These are phyloP conservation scores for Daphoenositta chrysoptera DNA, from an alignment of 2,113 vertebrate genomes.

Conservation along the genomic window DNA sequence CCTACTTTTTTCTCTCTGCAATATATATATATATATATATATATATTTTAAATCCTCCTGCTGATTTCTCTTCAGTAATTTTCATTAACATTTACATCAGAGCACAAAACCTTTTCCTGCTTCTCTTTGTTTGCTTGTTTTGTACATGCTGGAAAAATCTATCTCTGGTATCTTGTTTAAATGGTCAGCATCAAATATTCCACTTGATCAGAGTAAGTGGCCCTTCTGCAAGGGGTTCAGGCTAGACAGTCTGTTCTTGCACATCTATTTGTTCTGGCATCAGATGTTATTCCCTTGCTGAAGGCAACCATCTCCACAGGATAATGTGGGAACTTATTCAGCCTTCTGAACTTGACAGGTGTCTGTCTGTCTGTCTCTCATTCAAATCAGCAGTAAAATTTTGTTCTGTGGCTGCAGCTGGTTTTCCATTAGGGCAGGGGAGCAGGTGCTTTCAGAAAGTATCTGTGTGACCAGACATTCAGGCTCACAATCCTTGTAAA, in stretches of 20 bases:
- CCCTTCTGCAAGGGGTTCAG: background rate
- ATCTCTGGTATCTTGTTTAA: background rate
- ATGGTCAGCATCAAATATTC: background rate
- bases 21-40: too few species aligned
- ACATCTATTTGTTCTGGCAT: background rate
- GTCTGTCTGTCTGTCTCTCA: background rate
- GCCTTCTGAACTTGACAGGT: background rate
- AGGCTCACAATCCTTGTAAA: background rate
- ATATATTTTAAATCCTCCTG: background rate
- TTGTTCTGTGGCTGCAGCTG: background rate
- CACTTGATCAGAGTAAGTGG: background rate
- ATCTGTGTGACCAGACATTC: background rate
- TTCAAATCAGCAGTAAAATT: background rate
- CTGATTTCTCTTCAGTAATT: background rate
- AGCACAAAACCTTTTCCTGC: background rate
- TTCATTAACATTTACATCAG: fast-evolving
- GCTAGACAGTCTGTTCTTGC: background rate
- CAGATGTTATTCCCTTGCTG: background rate
- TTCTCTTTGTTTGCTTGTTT: background rate
- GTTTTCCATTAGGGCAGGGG: background rate
- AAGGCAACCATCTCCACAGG: background rate
- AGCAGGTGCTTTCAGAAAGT: background rate
- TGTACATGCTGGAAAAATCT: background rate
- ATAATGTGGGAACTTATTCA: background rate
- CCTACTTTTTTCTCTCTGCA: background rate